Conservation (phyloP, 2,797 vertebrate genomes). For the Neosilurus hyrtlii region DNA sequence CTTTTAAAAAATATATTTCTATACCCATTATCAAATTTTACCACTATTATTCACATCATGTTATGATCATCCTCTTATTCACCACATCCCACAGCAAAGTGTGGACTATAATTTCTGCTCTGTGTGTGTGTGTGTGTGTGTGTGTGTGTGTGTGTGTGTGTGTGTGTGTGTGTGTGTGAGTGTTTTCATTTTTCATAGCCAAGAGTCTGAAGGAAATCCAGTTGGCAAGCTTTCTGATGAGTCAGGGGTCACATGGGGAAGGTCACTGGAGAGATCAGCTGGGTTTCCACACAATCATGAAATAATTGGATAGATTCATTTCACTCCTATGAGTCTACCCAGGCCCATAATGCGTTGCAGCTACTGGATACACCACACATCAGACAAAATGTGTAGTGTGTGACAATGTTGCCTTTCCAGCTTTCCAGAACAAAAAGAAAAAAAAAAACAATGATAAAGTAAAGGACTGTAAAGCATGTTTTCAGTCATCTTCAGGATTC, state of each 20-base stretch:
- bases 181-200: background rate
- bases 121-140: background rate
- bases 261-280: slow-evolving; percentile 11
- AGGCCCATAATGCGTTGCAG: slow-evolving; percentile 15
- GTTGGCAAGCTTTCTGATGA: background rate
- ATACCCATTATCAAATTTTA: background rate
- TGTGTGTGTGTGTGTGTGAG: too few relatives aligned
- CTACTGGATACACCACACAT: slow-evolving; percentile 13
- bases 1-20: background rate
- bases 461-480: background rate
- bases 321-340: slow-evolving; percentile 3
- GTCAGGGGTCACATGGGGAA: background rate
- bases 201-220: background rate
- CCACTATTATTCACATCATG: background rate
- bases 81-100: background rate
- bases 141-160: background rate
- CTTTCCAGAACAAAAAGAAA: background rate
- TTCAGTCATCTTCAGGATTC: background rate
- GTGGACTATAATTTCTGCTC: background rate
- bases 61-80: background rate
- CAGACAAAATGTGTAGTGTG: slow-evolving; percentile 7
- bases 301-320: slow-evolving; percentile 7
- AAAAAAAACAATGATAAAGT: background rate
- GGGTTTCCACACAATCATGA: slow-evolving; percentile 25
- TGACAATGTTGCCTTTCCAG: background rate